Percentiles rank a stretch among this genome's conserved stretches.
Conservation (phyloP, 2,888 invertebrate species). For the Chironomus tentans region DNA sequence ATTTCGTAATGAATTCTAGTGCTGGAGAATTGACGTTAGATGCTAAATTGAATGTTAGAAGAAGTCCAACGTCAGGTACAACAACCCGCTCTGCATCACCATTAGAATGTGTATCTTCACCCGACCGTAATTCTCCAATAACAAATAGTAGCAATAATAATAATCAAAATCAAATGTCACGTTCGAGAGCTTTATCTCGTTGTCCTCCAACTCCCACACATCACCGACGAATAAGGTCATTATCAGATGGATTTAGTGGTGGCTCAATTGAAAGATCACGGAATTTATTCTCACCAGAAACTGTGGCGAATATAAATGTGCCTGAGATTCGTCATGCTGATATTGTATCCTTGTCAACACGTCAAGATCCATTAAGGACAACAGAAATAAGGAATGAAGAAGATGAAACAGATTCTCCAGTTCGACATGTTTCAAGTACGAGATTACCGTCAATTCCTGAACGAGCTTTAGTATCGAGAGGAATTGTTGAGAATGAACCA, state of each 20-base stretch:
- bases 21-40: constrained; percentile 27
- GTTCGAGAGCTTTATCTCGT: constrained; percentile 32
- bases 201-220: constrained; percentile 77
- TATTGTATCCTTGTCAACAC: constrained; percentile 36
- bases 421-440: constrained; percentile 62
- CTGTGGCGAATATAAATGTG: constrained; percentile 41
- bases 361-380: constrained; percentile 7
- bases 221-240: constrained; percentile 57
- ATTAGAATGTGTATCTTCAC: constrained; percentile 34
- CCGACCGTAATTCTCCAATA: constrained; percentile 29
- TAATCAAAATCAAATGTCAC: constrained; percentile 11
- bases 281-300: constrained; percentile 38
- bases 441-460: constrained; percentile 75
- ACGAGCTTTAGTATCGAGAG: constrained; percentile 43
- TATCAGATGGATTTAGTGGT: constrained; percentile 31
- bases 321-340: constrained; percentile 42
- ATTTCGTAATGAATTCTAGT: constrained; percentile 44
- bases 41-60: constrained; percentile 28
- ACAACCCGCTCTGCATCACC: constrained; percentile 42
- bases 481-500: constrained; percentile 53
- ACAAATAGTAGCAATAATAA: too few species aligned
- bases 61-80: constrained; percentile 42
- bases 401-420: constrained; percentile 43
- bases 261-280: constrained; percentile 40
- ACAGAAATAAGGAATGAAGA: constrained; percentile 29